phyloP scores from a whole-genome alignment of 2,797 vertebrate genomes.

The Tiaroga cobitis region DNA sequence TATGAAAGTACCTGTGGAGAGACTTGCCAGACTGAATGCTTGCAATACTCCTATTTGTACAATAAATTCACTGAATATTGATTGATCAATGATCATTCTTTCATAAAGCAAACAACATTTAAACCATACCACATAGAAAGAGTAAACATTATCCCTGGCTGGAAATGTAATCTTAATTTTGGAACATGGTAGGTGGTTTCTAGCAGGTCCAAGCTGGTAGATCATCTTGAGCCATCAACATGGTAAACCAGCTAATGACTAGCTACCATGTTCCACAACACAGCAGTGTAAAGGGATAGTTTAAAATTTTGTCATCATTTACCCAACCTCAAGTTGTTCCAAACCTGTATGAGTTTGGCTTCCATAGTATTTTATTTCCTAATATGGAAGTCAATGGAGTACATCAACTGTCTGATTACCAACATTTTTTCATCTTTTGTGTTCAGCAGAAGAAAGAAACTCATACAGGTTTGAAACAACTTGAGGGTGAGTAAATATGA shows the following conservation, averaged over 20 bases:
- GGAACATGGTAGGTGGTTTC: not conserved
- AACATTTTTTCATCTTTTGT: no score
- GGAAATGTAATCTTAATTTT: not conserved
- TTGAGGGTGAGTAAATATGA: no score
- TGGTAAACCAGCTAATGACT: not conserved
- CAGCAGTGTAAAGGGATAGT: not conserved
- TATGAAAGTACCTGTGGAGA: conserved; percentile 61
- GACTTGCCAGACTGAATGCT: conserved; percentile 62
- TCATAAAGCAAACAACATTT: not conserved
- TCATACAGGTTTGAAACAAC: no score
- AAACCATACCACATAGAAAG: not conserved
- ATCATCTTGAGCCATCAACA: not conserved
- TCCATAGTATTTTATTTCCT: no score
- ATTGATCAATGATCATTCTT: conserved; percentile 29
- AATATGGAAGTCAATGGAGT: no score
- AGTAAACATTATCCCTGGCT: not conserved
- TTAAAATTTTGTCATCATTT: no score
- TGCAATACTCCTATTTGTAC: conserved; percentile 69
- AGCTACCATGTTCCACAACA: not conserved
- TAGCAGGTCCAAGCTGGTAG: not conserved
- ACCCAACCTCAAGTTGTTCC: no score
- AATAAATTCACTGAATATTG: conserved; percentile 62
- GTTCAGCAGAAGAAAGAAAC: no score
- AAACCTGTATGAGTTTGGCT: no score
- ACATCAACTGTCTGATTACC: no score